These are phyloP conservation scores for Macrobrachium nipponense DNA, from an alignment of 1,140 invertebrate species.

Conservation along the genomic window DNA sequence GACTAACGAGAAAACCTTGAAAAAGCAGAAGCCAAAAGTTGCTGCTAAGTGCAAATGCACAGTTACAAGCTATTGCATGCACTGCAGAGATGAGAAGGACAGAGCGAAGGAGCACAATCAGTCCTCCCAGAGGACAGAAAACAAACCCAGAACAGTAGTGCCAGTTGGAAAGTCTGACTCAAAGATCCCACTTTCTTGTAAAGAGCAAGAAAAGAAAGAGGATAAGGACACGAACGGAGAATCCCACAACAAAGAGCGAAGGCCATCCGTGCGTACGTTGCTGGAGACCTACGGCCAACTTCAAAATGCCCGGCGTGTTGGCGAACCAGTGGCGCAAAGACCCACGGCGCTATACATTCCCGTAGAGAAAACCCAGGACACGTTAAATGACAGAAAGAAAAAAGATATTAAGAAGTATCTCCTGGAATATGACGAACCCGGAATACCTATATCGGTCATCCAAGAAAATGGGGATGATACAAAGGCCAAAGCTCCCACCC, in stretches of 20 bases:
- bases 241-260: background rate
- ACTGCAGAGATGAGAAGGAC: background rate
- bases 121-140: background rate
- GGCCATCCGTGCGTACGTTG: constrained; percentile 9
- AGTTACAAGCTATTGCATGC: background rate
- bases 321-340: background rate
- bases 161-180: background rate
- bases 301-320: constrained; percentile 8
- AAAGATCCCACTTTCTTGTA: too few species aligned
- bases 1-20: background rate
- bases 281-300: constrained; percentile 30
- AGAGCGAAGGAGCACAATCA: background rate
- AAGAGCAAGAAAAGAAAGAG: too few species aligned
- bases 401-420: constrained; percentile 22
- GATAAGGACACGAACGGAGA: too few species aligned
- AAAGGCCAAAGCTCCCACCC: background rate
- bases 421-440: constrained; percentile 37
- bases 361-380: constrained; percentile 10
- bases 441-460: constrained; percentile 22
- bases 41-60: background rate
- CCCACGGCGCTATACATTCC: constrained; percentile 28
- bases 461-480: background rate
- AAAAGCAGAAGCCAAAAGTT: constrained; percentile 1
- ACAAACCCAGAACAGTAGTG: background rate
- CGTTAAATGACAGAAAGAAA: background rate